Base-by-base conservation (phyloP, 92 coral and sea anemone genomes). In the Porites divaricata region DNA sequence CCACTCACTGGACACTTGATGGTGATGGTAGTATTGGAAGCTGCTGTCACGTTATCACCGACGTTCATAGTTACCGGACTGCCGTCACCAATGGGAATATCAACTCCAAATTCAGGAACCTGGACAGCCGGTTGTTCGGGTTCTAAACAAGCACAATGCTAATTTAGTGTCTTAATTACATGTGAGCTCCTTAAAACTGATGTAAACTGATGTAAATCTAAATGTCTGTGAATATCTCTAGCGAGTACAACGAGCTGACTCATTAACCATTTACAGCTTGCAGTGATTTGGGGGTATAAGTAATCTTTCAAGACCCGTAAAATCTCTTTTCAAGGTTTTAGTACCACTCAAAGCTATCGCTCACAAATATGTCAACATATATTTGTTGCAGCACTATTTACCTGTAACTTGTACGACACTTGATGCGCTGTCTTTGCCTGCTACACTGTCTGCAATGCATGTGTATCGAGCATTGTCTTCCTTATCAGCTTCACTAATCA, bases 1-100 rank as follows among this genome's bases (percentile, higher is more conserved):
- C 97, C 97, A 23, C 83, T 72, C 1, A 82, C 76, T 28, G 92
- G 91, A 54, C 97, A 93, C 25, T 9, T 72, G 48, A 93, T 45
- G 12, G 88, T 88, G 65, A 93, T 83, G n/a, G 75, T 62, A 10
- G 93, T 82, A 6, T 92, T 92, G n/a, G 91, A 79, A 70, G 89
- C 82, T 48, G 91, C 84, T 48, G 88, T 82, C 76, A 87, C 83
- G 69, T 89, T 89, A 79, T 80, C 92, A 35, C 91, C 94, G 20
- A 90, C 28, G 23, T 63, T 80, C 70, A 77, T 41, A 9, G 66
- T 56, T 13, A 87, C 93, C 16, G 85, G 91, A 56, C 76, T 66
- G 45, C 81, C 81, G 50, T 78, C 86, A 17, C 88, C 68, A 25
- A 86, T 70, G 17, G 86, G 80, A 57, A 90, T 82, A 24, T 74